Evolutionary conservation across 2,797 vertebrate genomes (phyloP).

Genomic region (Cyclura pinguis): DNA sequence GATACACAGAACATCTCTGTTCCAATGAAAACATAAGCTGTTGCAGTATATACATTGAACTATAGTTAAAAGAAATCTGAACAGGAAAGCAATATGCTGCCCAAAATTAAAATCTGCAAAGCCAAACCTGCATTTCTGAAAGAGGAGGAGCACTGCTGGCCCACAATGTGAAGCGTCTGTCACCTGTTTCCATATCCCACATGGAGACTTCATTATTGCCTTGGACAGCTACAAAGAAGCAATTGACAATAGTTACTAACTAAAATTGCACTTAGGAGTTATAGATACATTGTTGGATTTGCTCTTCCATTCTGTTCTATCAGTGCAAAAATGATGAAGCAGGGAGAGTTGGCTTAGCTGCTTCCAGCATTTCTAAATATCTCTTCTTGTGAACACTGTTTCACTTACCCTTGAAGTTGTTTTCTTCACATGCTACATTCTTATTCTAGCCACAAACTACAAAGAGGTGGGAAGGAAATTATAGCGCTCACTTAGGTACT

Average conservation of each 20-base stretch:
- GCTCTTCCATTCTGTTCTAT: neutral
- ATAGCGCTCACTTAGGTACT: neutral
- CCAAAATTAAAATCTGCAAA: neutral
- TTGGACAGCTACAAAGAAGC: slow-evolving; percentile 88
- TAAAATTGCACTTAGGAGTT: neutral
- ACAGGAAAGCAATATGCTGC: neutral
- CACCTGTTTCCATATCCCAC: slow-evolving; percentile 99
- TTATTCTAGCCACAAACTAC: neutral
- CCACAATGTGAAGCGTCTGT: slow-evolving; percentile 95
- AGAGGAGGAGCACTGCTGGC: slow-evolving; percentile 94
- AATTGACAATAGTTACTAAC: slow-evolving; percentile 42
- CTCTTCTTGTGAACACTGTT: neutral
- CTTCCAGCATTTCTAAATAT: neutral
- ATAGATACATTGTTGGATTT: neutral
- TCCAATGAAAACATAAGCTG: neutral
- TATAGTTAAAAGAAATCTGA: neutral
- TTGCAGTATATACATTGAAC: too few species aligned
- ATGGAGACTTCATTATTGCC: slow-evolving; percentile 98
- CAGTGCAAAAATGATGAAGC: neutral
- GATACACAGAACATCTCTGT: neutral
- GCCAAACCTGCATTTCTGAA: slow-evolving; percentile 92
- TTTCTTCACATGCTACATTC: neutral
- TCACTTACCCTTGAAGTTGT: neutral
- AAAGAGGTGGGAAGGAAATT: neutral
- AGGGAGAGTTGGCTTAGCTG: neutral